Conservation (phyloP, 2,888 invertebrate genomes). For the Ophraella communa region DNA sequence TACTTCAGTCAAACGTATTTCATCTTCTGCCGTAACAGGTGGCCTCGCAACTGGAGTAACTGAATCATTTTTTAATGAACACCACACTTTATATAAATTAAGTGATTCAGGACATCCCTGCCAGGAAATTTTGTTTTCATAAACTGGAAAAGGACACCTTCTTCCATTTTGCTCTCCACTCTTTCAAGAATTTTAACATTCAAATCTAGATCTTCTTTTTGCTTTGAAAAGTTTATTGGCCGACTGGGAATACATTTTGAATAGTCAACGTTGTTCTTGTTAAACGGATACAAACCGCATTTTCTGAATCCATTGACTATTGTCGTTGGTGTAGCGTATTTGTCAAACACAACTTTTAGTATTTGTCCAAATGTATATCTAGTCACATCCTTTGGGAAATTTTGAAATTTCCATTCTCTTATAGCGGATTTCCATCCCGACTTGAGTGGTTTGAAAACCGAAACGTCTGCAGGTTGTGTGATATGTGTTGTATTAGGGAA, state of each 20-base stretch:
- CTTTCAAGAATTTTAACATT: neutral
- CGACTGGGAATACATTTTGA: neutral
- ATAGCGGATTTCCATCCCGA: slow-evolving; percentile 18
- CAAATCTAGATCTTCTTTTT: slow-evolving; percentile 6
- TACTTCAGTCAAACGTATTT: too few species aligned
- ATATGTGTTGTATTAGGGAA: slow-evolving; percentile 29
- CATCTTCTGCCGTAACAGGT: too few species aligned
- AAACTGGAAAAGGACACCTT: too few species aligned
- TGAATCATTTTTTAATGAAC: neutral
- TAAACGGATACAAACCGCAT: neutral
- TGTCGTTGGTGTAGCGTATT: neutral
- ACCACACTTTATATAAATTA: neutral
- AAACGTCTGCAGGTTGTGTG: slow-evolving; percentile 27
- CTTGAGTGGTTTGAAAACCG: slow-evolving; percentile 29
- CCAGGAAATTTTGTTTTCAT: neutral
- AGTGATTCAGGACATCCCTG: neutral
- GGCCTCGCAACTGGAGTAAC: too few species aligned
- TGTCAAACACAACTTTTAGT: slow-evolving; percentile 9
- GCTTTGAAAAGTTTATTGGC: neutral
- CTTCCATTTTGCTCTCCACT: neutral
- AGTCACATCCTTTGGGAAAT: slow-evolving; percentile 6
- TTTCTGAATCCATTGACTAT: too few species aligned
- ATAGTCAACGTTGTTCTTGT: too few species aligned
- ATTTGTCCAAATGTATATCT: slow-evolving; percentile 22
- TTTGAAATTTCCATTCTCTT: slow-evolving; percentile 8